Evolutionary conservation across 2,888 invertebrate species (phyloP).

Genomic region (Melipona bicolor): DNA sequence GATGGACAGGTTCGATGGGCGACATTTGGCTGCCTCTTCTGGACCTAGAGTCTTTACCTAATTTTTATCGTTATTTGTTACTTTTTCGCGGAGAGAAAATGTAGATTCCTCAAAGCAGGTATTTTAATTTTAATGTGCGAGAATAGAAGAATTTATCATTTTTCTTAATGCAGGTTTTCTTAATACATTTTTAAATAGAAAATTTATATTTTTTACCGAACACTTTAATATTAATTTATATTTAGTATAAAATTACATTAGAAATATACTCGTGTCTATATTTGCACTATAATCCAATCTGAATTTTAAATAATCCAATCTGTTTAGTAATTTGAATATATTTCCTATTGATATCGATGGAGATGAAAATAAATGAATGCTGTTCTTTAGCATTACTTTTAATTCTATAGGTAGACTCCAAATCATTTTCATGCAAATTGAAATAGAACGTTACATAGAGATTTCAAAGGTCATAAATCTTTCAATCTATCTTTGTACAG

Average conservation of each 20-base stretch:
- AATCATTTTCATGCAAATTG: too few species aligned
- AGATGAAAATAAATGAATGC: too few species aligned
- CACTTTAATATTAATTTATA: background rate
- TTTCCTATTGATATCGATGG: too few species aligned
- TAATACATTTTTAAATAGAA: background rate
- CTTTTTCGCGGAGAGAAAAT: background rate
- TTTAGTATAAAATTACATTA: background rate
- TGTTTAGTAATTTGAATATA: too few species aligned
- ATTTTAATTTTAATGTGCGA: background rate
- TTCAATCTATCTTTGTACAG: too few species aligned
- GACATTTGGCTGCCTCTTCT: conserved; percentile 72
- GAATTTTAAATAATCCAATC: too few species aligned
- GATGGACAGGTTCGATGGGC: conserved; percentile 75
- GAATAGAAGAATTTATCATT: background rate
- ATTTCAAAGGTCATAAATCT: too few species aligned
- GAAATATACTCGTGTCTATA: background rate
- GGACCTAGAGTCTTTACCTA: conserved; percentile 65
- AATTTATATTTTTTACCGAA: background rate
- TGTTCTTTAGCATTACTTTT: too few species aligned
- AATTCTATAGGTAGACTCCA: too few species aligned
- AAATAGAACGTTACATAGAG: too few species aligned
- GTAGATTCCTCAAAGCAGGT: too few species aligned
- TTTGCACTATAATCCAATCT: background rate
- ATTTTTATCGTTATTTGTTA: background rate
- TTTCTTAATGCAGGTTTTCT: background rate